A percentile compares a stretch with the other conserved stretches of the same genome.
These are phyloP conservation scores for Ooceraea biroi DNA, from an alignment of 1,140 invertebrate genomes.

Conservation along the genomic window DNA sequence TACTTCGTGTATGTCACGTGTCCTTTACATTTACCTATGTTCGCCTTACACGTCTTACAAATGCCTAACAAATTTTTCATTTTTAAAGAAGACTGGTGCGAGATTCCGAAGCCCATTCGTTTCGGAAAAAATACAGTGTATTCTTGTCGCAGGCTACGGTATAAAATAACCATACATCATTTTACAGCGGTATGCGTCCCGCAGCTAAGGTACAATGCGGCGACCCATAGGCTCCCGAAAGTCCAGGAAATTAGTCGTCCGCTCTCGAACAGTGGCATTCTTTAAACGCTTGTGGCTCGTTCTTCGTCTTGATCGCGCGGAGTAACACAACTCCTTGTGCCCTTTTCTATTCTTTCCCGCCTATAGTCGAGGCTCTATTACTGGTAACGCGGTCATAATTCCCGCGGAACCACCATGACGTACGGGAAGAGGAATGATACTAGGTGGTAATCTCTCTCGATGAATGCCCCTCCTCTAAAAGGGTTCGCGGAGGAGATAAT, in stretches of 20 bases:
- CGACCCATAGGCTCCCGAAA: slow-evolving; percentile 13
- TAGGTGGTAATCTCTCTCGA: slow-evolving; percentile 67
- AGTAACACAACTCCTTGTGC: background rate
- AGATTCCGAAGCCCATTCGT: background rate
- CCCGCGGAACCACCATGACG: slow-evolving; percentile 76
- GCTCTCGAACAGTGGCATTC: slow-evolving; percentile 67
- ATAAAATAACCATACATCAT: slow-evolving; percentile 77
- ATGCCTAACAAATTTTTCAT: slow-evolving; percentile 6
- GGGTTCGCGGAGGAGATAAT: slow-evolving; percentile 55
- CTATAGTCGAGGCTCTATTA: slow-evolving; percentile 69
- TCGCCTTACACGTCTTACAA: background rate
- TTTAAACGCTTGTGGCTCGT: slow-evolving; percentile 28
- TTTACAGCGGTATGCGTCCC: slow-evolving; percentile 66
- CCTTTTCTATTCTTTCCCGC: slow-evolving; percentile 8
- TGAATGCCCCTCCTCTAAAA: slow-evolving; percentile 39
- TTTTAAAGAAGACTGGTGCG: background rate
- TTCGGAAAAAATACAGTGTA: slow-evolving; percentile 17
- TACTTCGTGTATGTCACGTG: background rate
- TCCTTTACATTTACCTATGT: background rate
- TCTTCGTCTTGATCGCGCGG: slow-evolving; percentile 26
- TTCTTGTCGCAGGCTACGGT: slow-evolving; percentile 62
- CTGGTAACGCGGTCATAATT: slow-evolving; percentile 80
- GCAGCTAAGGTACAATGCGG: slow-evolving; percentile 65
- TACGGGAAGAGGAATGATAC: slow-evolving; percentile 60
- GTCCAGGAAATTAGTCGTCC: slow-evolving; percentile 67